phyloP scores from a whole-genome alignment of 2,888 invertebrate species.

The Hylaea fasciaria region DNA sequence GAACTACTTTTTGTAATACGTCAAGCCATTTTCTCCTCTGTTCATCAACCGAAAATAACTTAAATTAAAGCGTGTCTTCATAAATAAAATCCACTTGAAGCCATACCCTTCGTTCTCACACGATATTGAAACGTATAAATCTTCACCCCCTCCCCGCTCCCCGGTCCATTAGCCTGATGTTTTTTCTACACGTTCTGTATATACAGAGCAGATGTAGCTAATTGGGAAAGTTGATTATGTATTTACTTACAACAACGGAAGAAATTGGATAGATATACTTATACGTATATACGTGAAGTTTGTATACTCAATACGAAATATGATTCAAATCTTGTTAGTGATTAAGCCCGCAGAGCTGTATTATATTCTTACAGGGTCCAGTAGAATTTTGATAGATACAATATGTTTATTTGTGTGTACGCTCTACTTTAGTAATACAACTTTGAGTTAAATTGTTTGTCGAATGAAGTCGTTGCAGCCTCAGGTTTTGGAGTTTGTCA shows the following conservation, averaged over 20 bases:
- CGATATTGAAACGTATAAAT: constrained; percentile 80
- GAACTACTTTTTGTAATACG: neutral
- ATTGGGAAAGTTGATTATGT: constrained; percentile 20
- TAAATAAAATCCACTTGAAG: constrained; percentile 74
- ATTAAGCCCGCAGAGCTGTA: no score
- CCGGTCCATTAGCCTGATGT: constrained; percentile 64
- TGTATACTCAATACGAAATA: no score
- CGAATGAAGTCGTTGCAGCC: no score
- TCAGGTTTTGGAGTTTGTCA: no score
- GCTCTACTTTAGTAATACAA: no score
- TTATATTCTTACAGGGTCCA: no score
- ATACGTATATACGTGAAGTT: no score
- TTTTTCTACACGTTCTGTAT: constrained; percentile 46
- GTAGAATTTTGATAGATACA: no score
- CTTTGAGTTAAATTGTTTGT: no score
- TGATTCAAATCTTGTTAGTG: neutral
- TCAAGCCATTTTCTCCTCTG: constrained; percentile 9
- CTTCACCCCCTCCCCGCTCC: constrained; percentile 66
- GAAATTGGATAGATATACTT: neutral
- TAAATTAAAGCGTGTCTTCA: constrained; percentile 68
- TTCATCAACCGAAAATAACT: constrained; percentile 52
- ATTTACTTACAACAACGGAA: neutral
- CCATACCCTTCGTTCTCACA: constrained; percentile 69
- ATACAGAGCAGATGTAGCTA: constrained; percentile 29
- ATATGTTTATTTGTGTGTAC: no score